A percentile compares a stretch with the other conserved stretches of the same genome.
phyloP scores from a whole-genome alignment of 1,140 invertebrate species.

The Maniola jurtina region DNA sequence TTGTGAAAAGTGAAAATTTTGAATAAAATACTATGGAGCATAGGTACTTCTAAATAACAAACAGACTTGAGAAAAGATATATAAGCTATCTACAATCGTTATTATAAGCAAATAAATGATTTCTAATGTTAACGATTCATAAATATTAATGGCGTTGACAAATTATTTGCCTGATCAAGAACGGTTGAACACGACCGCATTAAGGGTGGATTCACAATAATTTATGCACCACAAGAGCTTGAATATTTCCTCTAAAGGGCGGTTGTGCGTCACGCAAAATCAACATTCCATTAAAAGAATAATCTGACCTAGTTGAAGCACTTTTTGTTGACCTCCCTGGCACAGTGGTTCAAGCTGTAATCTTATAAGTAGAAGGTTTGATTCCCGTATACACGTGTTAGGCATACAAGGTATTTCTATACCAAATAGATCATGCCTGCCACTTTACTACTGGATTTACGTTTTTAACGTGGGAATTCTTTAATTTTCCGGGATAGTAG shows the following conservation, averaged over 20 bases:
- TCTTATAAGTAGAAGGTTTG: too few species aligned
- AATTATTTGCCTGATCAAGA: conserved; percentile 62
- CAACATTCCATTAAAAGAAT: conserved; percentile 51
- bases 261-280: conserved; percentile 59
- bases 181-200: conserved; percentile 51
- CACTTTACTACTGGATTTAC: too few species aligned
- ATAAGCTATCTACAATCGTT: not conserved
- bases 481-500: too few species aligned
- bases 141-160: conserved; percentile 48
- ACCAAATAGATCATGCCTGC: too few species aligned
- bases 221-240: conserved; percentile 63
- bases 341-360: not conserved
- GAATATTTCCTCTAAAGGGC: conserved; percentile 46
- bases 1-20: too few species aligned
- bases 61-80: too few species aligned
- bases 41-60: too few species aligned
- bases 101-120: conserved; percentile 26
- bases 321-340: not conserved
- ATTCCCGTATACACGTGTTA: too few species aligned
- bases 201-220: conserved; percentile 64
- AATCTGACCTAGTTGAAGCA: conserved; percentile 7
- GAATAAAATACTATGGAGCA: too few species aligned
- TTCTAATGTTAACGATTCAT: conserved; percentile 39
- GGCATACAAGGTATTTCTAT: too few species aligned
- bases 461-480: too few species aligned